Conservation (phyloP, 2,797 vertebrate species). For the Microtus agrestis region DNA sequence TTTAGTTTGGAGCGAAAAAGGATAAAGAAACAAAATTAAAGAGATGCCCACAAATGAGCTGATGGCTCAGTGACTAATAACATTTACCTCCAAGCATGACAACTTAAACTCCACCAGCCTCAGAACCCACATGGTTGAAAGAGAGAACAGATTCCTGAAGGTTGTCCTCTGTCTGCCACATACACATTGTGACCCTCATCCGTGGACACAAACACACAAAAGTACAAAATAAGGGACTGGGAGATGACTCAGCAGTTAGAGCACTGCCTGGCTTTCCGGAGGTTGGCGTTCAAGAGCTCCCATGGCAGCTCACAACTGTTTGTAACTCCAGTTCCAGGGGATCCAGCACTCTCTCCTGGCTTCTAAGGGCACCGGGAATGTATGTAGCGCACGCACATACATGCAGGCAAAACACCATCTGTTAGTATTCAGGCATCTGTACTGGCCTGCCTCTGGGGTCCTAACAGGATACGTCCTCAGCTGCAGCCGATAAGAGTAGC, state of each 20-base stretch:
- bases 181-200: background rate
- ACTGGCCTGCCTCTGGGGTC: too few relatives aligned
- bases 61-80: background rate
- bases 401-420: background rate
- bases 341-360: background rate
- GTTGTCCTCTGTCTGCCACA: too few relatives aligned
- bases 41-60: background rate
- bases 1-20: conserved; percentile 1
- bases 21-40: conserved; percentile 11
- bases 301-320: background rate
- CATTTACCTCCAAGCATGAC: background rate
- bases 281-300: background rate
- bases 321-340: background rate
- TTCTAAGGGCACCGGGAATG: background rate
- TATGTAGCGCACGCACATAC: background rate
- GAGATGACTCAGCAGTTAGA: background rate
- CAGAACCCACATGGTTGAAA: background rate
- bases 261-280: background rate
- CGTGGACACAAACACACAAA: background rate
- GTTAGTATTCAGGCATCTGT: too few relatives aligned
- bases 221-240: too few relatives aligned
- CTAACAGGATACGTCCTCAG: too few relatives aligned
- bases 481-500: too few relatives aligned
- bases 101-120: background rate
- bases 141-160: background rate